Base-by-base conservation (phyloP, 2,888 invertebrate genomes). In the Phaonia tiefii region DNA sequence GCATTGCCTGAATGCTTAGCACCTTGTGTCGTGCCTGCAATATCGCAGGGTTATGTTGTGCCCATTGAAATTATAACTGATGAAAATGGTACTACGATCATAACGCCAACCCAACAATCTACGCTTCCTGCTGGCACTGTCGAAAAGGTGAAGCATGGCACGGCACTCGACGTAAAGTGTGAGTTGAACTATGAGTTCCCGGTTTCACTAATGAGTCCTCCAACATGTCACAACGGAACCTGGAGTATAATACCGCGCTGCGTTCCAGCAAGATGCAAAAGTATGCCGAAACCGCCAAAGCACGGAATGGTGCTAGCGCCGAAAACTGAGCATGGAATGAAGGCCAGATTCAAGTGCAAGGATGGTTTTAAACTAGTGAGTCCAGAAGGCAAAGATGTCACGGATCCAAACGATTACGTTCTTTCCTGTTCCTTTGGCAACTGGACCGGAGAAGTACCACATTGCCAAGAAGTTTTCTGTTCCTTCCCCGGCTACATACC, bases 251-350 rank as follows among this genome's bases (percentile, higher is more conserved):
- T 98, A 85, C 98, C 99, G 0, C 93, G 95, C 74, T 96, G 96
- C 87, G 94, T 95, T 79, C 95, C 96, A 83, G 93, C 99, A 87
- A 93, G 96, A 31, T 97, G 98, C 89, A 96, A 96, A 87, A 92
- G 91, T 85, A 94, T 98, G 92, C 98, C 98, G 0, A 94, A 93
- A 79, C 92, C 95, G 2, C 98, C 99, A 0, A 95, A 96, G 71
- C 96, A 98, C 86, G 99, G 99, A 0, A 96, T 98, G 94, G 98
- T 99, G 3, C 95, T 99, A 75, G 99, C 98, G 0, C 98, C 99
- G 0, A 98, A 98, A 88, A 97, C 97, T n/a, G 97, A 97, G 83
- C 99, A 99, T 88, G 98, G 98, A 0, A 97, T 98, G 95, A 95
- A 95, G 87, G 99, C 99, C 0, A 92, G 96, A 31, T 99, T 97